Base-by-base conservation (phyloP, 1,140 invertebrate species). In the Euglossa dilemma region DNA sequence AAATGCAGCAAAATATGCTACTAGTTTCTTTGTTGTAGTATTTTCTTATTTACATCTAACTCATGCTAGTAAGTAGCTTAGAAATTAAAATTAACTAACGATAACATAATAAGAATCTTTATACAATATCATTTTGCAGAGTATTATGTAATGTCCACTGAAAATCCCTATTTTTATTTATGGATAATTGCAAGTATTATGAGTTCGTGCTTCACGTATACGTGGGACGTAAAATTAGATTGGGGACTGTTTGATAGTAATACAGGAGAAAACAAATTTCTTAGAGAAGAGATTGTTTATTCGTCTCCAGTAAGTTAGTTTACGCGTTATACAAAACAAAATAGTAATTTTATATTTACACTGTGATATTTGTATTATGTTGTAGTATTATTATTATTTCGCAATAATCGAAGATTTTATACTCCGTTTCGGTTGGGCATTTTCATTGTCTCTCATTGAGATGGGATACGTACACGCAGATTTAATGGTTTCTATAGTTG, bases 141-240 rank as follows among this genome's bases (percentile, higher is more conserved):
- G 70, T 91, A 95, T 52, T 97, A 97, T 91, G 77, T 91, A 5
- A 94, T 95, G 87, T 92, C 95, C 36, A 96, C 95, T 86, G 95
- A 97, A 83, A 98, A 97, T 94, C 97, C 97, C 18, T 98, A 96
- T 92, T 96, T 98, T 64, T 98, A 97, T 94, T 91, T 97, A 69
- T 98, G 97, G 97, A 95, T 98, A 54, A 94, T 96, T 2, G 95
- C 97, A 12, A 96, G 96, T 47, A 92, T 98, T 14, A 92, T 98
- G 1, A 98, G 96, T 73, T 98, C 98, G 0, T 95, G 96, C 67
- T 99, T 98, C 92, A 97, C 97, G 0, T 98, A 98, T 89, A 97
- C 97, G 1, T 99, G 99, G 99, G 99, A 99, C 93, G 97, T 99
- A 9, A 98, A 98, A 94, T 98, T 99, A 98, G 99, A 99, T 96